A percentile compares a stretch with the other conserved stretches of the same genome.
Conservation (phyloP, 2,797 vertebrate species). For the Micrastur ruficollis region DNA sequence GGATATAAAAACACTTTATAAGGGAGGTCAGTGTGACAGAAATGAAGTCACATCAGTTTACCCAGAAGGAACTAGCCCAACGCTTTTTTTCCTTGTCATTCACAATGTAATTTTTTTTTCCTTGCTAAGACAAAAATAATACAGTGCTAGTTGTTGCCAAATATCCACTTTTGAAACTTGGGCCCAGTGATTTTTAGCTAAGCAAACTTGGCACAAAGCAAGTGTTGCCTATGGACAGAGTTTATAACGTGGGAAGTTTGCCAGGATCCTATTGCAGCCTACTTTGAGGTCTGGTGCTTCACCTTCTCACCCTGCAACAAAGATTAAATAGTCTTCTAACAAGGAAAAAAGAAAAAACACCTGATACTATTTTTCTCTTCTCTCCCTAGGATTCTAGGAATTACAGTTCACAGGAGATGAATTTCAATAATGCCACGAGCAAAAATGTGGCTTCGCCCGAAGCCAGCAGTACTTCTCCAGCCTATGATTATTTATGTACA, state of each 20-base stretch:
- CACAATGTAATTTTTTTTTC: background rate
- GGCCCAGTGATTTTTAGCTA: slow-evolving; percentile 55
- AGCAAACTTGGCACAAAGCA: slow-evolving; percentile 38
- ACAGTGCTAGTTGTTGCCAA: slow-evolving; percentile 9
- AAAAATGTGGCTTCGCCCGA: background rate
- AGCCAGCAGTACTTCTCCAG: background rate
- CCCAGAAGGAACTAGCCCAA: background rate
- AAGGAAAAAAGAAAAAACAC: background rate
- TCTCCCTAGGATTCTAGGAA: background rate
- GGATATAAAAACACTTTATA: background rate
- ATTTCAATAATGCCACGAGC: slow-evolving; percentile 32
- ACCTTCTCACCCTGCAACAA: slow-evolving; percentile 62
- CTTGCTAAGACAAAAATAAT: slow-evolving; percentile 29
- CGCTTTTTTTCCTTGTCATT: background rate
- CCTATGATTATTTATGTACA: background rate
- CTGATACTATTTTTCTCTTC: slow-evolving; percentile 26
- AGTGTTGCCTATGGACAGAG: slow-evolving; percentile 42
- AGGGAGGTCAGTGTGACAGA: background rate
- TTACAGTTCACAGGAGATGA: slow-evolving; percentile 1
- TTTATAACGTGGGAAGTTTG: slow-evolving; percentile 38
- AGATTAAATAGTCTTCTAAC: slow-evolving; percentile 43
- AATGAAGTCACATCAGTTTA: background rate
- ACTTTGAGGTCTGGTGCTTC: slow-evolving; percentile 56
- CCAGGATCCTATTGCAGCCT: slow-evolving; percentile 54
- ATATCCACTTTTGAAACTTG: slow-evolving; percentile 36